Base-by-base conservation (phyloP, 2,113 vertebrate species). In the Sciurus niger region DNA sequence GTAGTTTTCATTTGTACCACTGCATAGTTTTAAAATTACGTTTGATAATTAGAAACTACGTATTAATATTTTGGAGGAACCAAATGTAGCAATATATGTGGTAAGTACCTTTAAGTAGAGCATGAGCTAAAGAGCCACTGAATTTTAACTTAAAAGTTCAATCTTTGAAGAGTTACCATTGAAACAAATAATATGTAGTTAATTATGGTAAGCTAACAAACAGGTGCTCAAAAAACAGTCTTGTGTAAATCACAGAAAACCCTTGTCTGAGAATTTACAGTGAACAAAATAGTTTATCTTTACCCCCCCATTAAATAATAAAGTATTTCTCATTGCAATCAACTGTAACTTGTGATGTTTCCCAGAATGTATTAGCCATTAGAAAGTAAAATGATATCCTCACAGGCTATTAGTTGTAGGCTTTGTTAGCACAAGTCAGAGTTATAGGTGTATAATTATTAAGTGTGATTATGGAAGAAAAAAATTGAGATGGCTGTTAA, bases 91-190 rank as follows among this genome's bases (percentile, higher is more conserved):
- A 13, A 8, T 93, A 14, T 96, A 34, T 3, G 28, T 72, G 72
- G 28, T 58, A 72, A 95, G 6, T 83, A 63, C 34, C 8, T 92
- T 97, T 93, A 96, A 86, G 87, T 93, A 96, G 86, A 94, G 93
- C 32, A 24, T 89, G 43, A 97, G 30, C 77, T 63, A 48, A 88
- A 58, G 20, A 55, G 22, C 74, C 43, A 20, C 20, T 58, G 20
- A 67, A 67, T 67, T 12, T 67, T 67, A 88, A 51, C 72, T 90
- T 48, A 68, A 93, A 80, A 78, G 53, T 76, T 55, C 82, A 43
- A 79, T 93, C 68, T 95, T 92, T 70, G 65, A 89, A 89, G 67
- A 90, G 30, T 89, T 86, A 51, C 20, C 60, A 79, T 83, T 95
- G 10, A 89, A 92, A 67, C 55, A 89, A 84, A 46, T 72, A 86